Evolutionary conservation across 2,797 vertebrate genomes (phyloP).

Genomic region (Danio tinwini): DNA sequence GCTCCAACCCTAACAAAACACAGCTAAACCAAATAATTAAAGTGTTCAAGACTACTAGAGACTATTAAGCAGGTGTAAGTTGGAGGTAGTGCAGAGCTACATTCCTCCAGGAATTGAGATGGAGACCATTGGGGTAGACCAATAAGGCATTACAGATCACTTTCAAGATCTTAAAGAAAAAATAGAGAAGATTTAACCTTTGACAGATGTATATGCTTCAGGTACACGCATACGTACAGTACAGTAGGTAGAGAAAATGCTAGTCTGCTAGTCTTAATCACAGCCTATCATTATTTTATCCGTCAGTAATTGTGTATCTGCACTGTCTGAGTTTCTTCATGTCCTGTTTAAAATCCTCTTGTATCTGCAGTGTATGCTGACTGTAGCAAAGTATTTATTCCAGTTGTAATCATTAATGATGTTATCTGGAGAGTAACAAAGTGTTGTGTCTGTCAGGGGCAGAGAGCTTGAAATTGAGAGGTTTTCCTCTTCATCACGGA

Average conservation of each 20-base stretch:
- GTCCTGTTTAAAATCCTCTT: constrained; percentile 52
- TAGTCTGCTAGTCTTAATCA: constrained; percentile 38
- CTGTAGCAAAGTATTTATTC: constrained; percentile 56
- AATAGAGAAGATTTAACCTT: too few species aligned
- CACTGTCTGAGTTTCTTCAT: constrained; percentile 24
- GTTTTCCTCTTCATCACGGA: constrained; percentile 24
- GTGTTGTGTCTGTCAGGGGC: constrained; percentile 48
- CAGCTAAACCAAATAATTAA: too few species aligned
- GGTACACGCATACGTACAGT: background rate
- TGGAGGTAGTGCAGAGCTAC: too few species aligned
- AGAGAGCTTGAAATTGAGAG: constrained; percentile 46
- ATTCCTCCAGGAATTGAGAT: too few species aligned
- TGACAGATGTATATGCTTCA: constrained; percentile 2
- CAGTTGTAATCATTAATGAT: constrained; percentile 53
- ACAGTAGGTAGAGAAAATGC: background rate
- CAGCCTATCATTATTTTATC: background rate
- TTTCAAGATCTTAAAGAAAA: too few species aligned
- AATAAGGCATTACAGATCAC: too few species aligned
- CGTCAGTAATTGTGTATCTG: constrained; percentile 49
- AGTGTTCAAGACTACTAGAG: too few species aligned
- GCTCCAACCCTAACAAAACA: too few species aligned
- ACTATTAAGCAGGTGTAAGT: too few species aligned
- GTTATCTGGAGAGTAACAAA: constrained; percentile 52
- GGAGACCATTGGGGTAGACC: too few species aligned
- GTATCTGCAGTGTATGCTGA: constrained; percentile 49